Base-by-base conservation (phyloP, 2,113 vertebrate genomes). In the Myotis yumanensis region DNA sequence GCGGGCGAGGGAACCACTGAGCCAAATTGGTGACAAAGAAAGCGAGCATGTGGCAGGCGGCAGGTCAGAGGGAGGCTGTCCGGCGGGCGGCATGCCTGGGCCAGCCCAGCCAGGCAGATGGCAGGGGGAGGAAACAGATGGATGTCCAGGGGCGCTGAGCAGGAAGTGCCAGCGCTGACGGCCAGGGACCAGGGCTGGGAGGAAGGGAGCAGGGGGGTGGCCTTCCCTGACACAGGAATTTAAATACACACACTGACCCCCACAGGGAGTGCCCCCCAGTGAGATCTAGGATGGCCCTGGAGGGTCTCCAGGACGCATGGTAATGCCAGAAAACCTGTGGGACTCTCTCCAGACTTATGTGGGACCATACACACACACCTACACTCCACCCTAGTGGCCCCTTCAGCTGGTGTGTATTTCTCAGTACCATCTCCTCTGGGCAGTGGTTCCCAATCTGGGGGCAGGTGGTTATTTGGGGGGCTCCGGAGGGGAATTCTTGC, bases 71-170 rank as follows among this genome's bases (percentile, higher is more conserved):
- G 48, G 73, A 77, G 73, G 37, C 73, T 48, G 22, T 89, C 77
- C 1, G 32, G 18, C 0, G 18, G 93, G 75, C 75, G 17, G 80
- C 69, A 25, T 0, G 86, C 79, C 75, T 35, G 73, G 71, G 59
- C 73, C 59, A 22, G 84, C 28, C 4, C n/a, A 0, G 40, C 5
- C 14, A 35, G 76, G 88, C 90, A 90, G 93, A 84, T 54, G 93
- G 89, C 96, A 84, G 72, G 71, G 52, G 48, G 40, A 92, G 95
- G 95, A 97, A 97, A 91, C 96, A 97, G 96, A 95, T 89, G 96
- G 46, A 11, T 3, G 25, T 32, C 81, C 81, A 71, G 81, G 0
- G 51, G 35, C 1, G 35, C 81, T 22, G 46, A 20, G 76, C 75
- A 89, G 96, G 90, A 96, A 95, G 86, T 14, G 9, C 69, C 73